Percentiles rank a stretch among this genome's conserved stretches.
Conservation (phyloP, 2,888 invertebrate species). For the Chesias legatella region DNA sequence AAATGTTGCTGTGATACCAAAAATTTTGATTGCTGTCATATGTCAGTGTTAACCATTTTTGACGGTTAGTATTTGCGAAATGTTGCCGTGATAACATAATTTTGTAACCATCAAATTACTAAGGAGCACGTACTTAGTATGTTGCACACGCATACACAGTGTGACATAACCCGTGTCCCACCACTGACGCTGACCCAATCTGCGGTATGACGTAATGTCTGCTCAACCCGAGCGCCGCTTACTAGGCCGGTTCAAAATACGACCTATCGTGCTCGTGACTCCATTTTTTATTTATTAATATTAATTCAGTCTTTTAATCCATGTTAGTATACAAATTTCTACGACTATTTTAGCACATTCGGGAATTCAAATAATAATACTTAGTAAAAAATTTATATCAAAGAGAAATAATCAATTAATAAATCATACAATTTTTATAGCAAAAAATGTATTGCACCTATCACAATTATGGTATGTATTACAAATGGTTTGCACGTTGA, state of each 20-base stretch:
- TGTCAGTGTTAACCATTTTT: no score
- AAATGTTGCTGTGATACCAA: conserved; percentile 12
- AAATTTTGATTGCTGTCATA: conserved; percentile 29
- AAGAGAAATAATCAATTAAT: no score
- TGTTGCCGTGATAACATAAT: conserved; percentile 14
- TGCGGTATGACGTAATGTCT: conserved; percentile 52
- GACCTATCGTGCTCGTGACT: conserved; percentile 44
- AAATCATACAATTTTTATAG: no score
- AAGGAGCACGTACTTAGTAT: conserved; percentile 42
- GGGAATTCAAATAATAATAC: no score
- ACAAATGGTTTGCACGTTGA: no score
- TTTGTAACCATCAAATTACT: conserved; percentile 24
- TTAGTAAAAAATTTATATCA: no score
- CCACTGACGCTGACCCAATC: conserved; percentile 66
- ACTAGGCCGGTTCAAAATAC: conserved; percentile 69
- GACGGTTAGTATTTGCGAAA: conserved; percentile 19
- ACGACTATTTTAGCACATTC: no score
- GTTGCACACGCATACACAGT: conserved; percentile 46
- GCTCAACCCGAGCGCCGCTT: conserved; percentile 36
- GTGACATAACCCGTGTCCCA: conserved; percentile 66
- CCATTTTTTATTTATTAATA: no score
- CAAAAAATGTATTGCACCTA: no score
- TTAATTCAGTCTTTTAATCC: no score
- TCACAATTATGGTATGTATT: no score
- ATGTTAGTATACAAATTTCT: no score